Evolutionary conservation across 64 coral and sea anemone genomes (phyloP).

Genomic region (Pocillopora verrucosa): DNA sequence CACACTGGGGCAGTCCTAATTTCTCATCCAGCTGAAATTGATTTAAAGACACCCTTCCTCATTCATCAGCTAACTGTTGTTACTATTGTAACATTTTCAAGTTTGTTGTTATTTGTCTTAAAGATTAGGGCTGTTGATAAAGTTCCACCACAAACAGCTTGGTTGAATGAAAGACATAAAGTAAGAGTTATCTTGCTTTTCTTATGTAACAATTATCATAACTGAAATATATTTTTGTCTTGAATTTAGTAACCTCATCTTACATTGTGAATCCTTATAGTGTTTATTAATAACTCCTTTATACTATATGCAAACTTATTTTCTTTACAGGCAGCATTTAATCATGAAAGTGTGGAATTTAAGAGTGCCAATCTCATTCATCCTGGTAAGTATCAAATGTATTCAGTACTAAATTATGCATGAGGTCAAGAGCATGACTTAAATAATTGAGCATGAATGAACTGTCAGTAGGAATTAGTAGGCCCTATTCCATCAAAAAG

Average conservation of each 20-base stretch:
- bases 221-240: too few relatives aligned
- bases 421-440: too few relatives aligned
- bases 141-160: constrained; percentile 91
- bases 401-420: background rate
- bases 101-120: background rate
- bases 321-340: constrained; percentile 79
- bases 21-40: too few relatives aligned
- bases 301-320: background rate
- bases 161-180: constrained; percentile 88
- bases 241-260: too few relatives aligned
- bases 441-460: too few relatives aligned
- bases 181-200: constrained; percentile 23
- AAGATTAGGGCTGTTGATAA: constrained; percentile 94
- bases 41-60: too few relatives aligned
- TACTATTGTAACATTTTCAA: background rate
- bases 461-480: too few relatives aligned
- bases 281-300: background rate
- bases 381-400: constrained; percentile 42
- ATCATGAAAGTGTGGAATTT: constrained; percentile 83
- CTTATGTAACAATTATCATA: too few relatives aligned
- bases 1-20: too few relatives aligned
- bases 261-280: too few relatives aligned
- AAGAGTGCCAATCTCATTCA: constrained; percentile 94
- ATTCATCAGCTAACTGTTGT: too few relatives aligned
- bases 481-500: too few relatives aligned